phyloP scores from a whole-genome alignment of 2,113 vertebrate species.

The Saimiri boliviensis region DNA sequence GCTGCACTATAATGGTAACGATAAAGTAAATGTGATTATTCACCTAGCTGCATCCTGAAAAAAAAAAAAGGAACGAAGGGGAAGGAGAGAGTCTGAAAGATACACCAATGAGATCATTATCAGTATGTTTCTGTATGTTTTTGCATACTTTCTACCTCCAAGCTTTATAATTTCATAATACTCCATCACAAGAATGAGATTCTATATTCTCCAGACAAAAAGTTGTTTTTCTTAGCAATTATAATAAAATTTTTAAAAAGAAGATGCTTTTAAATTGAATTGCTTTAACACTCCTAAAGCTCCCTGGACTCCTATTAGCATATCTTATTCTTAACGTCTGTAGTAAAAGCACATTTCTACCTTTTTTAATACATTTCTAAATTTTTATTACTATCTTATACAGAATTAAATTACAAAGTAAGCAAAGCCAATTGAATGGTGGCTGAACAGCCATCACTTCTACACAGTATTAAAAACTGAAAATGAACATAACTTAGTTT shows the following conservation, averaged over 20 bases:
- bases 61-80: background rate
- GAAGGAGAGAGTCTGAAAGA: conserved; percentile 12
- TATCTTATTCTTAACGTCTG: conserved; percentile 19
- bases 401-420: conserved; percentile 80
- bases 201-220: conserved; percentile 47
- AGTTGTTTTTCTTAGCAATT: conserved; percentile 6
- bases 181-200: background rate
- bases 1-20: background rate
- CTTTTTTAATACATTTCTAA: conserved; percentile 52
- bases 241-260: conserved; percentile 19
- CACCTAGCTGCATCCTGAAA: background rate
- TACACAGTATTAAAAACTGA: conserved; percentile 74
- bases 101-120: conserved; percentile 13
- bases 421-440: conserved; percentile 61
- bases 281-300: conserved; percentile 35
- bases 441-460: conserved; percentile 59
- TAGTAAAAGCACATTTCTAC: conserved; percentile 58
- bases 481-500: conserved; percentile 70
- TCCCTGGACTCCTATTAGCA: conserved; percentile 43
- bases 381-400: conserved; percentile 69
- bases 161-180: conserved; percentile 36
- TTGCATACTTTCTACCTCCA: background rate
- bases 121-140: background rate
- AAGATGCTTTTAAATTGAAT: conserved; percentile 49
- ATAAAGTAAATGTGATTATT: conserved; percentile 30